Evolutionary conservation across 2,888 invertebrate species (phyloP), one percentile per base, ranked within the genome.

Genomic region (Tenthredo livida): DNA sequence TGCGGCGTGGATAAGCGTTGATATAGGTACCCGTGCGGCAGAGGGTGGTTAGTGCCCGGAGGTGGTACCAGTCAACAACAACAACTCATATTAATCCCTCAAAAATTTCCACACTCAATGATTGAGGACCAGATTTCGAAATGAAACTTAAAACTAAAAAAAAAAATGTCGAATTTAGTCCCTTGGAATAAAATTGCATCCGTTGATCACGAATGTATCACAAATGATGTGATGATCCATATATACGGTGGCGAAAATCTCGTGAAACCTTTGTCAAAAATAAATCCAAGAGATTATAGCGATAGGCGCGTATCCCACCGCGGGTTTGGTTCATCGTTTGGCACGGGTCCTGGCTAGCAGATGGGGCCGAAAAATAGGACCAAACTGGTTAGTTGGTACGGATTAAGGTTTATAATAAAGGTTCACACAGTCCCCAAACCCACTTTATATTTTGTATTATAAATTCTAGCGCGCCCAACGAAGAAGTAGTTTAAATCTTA

Each of bases 361-460:
- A 65, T 67, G 83, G 70, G 43, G 0, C 47, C 47, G 50, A 83
- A 83, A 65, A 47, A 80, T 17, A 70, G 21, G 67, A 83, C 25
- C 83, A 61, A 43, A 83, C 83, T 83, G 83, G 83, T 83, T 83
- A 67, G 67, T 47, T 67, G 67, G 47, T 25, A 40, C 67, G 83
- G 83, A 83, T 83, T 83, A 83, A 83, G 54, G 83, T 70, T 83
- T 50, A 83, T 83, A 83, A 21, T 25, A n/a, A 72, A 82, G 85
- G 85, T 75, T 67, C 82, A 50, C 85, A 83, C 80, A 65, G 82
- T n/a, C 67, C 85, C 84, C 73, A 25, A 47, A 58, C 86, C 88
- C 86, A 88, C 87, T 88, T 89, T 88, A 90, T 89, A 90, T 90
- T 89, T 88, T 87, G 88, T 89, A 90, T 91, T 90, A 89, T 91